These are phyloP conservation scores for Brenthis daphne DNA, from an alignment of 2,888 invertebrate species.

Conservation along the genomic window DNA sequence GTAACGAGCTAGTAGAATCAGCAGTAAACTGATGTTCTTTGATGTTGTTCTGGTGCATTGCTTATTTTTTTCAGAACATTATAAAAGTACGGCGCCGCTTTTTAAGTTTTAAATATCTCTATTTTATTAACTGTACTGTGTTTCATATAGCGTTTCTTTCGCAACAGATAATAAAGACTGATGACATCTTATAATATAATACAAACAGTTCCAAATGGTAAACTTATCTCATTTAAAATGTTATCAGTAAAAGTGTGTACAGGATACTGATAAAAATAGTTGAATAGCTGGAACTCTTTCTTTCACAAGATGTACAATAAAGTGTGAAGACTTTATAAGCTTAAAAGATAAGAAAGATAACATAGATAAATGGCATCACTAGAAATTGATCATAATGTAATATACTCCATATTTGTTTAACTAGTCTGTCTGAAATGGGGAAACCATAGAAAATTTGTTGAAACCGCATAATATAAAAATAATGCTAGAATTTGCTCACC, in stretches of 20 bases:
- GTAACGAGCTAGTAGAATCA: constrained; percentile 19
- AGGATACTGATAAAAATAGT: no score
- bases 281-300: no score
- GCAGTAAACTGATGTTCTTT: constrained; percentile 25
- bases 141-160: no score
- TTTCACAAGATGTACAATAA: not conserved
- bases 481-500: no score
- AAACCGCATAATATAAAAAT: no score
- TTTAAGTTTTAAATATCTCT: not conserved
- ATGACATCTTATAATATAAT: no score
- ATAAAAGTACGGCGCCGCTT: not conserved
- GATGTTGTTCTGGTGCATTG: constrained; percentile 17
- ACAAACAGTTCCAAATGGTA: no score
- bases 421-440: not conserved
- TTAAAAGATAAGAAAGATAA: constrained; percentile 11
- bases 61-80: not conserved
- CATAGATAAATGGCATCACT: not conserved
- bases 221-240: no score
- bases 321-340: constrained; percentile 2
- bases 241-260: no score
- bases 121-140: not conserved
- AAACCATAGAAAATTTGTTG: no score
- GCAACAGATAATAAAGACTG: no score
- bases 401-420: not conserved
- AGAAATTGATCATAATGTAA: not conserved